Conservation (phyloP, 2,797 vertebrate genomes). For the Alcedo quadribrachys region DNA sequence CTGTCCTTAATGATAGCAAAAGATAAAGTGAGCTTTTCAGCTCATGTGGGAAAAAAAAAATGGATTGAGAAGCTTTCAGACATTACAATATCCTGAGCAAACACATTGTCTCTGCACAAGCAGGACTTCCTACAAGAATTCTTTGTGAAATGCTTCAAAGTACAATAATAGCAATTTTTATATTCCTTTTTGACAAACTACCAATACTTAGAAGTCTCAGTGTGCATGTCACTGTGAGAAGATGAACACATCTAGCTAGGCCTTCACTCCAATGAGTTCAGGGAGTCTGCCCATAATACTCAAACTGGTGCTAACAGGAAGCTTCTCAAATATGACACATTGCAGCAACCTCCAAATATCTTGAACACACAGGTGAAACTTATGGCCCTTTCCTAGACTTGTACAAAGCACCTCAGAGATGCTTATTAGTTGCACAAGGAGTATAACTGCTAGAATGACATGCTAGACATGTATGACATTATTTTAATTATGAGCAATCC, state of each 20-base stretch:
- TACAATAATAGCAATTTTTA: background rate
- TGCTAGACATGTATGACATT: background rate
- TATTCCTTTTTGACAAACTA: background rate
- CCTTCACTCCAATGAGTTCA: background rate
- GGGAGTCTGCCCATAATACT: background rate
- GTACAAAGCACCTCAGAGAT: background rate
- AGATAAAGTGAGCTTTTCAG: constrained; percentile 35
- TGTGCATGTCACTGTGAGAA: background rate
- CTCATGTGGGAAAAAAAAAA: background rate
- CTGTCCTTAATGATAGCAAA: constrained; percentile 33
- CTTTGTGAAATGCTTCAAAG: background rate
- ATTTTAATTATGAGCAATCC: background rate
- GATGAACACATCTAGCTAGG: background rate
- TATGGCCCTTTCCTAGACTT: background rate
- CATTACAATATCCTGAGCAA: background rate
- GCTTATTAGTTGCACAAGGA: background rate
- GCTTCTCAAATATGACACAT: background rate
- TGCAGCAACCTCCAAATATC: background rate
- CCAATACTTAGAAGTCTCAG: background rate
- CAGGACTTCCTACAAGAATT: background rate
- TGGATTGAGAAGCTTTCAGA: background rate
- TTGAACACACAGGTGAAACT: background rate
- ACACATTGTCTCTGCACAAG: background rate
- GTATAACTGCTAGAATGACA: background rate
- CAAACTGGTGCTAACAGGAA: background rate